Base-by-base conservation (phyloP, 2,888 invertebrate species). In the Hoplodrina blanda region DNA sequence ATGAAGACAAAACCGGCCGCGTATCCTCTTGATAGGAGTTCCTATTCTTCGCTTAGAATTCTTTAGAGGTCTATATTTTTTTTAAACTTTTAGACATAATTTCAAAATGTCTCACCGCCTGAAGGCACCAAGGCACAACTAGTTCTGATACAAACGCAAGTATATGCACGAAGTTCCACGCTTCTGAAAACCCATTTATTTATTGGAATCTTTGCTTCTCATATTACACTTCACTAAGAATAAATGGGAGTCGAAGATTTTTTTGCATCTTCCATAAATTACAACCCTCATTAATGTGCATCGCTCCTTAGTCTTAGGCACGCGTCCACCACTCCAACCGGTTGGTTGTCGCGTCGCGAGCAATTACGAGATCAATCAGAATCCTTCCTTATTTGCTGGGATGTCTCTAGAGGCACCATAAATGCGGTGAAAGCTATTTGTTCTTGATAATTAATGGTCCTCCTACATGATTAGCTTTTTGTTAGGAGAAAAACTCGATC, bases 321-420 rank as follows among this genome's bases (percentile, higher is more conserved):
- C 67, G 73, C 63, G 82, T 41, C 44, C 37, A 30, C 65, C 68
- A 62, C 75, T 72, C 44, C 19, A 50, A 75, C 68, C 76, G 68
- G 80, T 69, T 74, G 20, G 25, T 10, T 41, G 37, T 72, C 55
- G 54, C 69, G 65, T 56, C 66, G 69, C 63, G n/a, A 54, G 72
- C 76, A 78, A 86, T 85, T 86, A 79, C 73, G 53, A 68, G 60
- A 78, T 76, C 82, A 67, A 82, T 82, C 84, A 76, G 73, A 62
- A 70, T 66, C 66, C 78, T 81, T 84, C 84, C 84, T 85, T 81
- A 76, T 84, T 81, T 73, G 77, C 63, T 70, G 64, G 52, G 20
- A 66, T 56, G 70, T 72, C 59, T 60, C 74, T 82, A 69, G 54
- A 61, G 79, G 69, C 62, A 64, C 66, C 66, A 63, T 82, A 73